These are phyloP conservation scores for Deroplatys truncata DNA, from an alignment of 2,888 invertebrate species.

Conservation along the genomic window DNA sequence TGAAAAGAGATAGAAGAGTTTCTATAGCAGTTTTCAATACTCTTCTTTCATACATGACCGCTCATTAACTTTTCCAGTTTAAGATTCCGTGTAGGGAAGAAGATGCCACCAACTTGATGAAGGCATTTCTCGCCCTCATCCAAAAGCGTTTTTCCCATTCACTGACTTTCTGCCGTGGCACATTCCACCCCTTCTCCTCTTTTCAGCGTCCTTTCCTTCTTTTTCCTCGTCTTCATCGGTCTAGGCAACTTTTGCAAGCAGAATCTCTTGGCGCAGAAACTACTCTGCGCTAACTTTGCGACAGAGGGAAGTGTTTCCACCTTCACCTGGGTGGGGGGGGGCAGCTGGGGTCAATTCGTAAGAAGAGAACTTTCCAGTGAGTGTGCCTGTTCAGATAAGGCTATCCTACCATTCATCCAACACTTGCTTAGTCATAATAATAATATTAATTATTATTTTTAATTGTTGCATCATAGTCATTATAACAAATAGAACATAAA, in stretches of 20 bases:
- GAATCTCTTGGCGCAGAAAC: background rate
- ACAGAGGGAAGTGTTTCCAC: background rate
- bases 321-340: background rate
- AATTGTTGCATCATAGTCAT: no score
- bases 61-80: constrained; percentile 29
- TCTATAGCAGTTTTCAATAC: constrained; percentile 25
- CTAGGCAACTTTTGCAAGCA: background rate
- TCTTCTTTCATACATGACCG: constrained; percentile 28
- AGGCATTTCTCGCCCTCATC: constrained; percentile 23
- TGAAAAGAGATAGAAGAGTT: constrained; percentile 20
- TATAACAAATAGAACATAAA: no score
- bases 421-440: no score
- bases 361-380: background rate
- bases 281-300: background rate
- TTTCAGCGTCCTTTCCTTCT: background rate
- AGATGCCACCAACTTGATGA: constrained; percentile 14
- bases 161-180: constrained; percentile 21
- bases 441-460: no score
- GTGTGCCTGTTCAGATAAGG: background rate
- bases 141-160: constrained; percentile 29
- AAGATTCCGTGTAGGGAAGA: constrained; percentile 25
- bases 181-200: background rate
- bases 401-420: no score
- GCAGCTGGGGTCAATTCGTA: background rate
- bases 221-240: background rate